Percentiles rank a stretch among this genome's conserved stretches.
phyloP scores from a whole-genome alignment of 2,113 vertebrate species.

The Pluvianellus socialis region DNA sequence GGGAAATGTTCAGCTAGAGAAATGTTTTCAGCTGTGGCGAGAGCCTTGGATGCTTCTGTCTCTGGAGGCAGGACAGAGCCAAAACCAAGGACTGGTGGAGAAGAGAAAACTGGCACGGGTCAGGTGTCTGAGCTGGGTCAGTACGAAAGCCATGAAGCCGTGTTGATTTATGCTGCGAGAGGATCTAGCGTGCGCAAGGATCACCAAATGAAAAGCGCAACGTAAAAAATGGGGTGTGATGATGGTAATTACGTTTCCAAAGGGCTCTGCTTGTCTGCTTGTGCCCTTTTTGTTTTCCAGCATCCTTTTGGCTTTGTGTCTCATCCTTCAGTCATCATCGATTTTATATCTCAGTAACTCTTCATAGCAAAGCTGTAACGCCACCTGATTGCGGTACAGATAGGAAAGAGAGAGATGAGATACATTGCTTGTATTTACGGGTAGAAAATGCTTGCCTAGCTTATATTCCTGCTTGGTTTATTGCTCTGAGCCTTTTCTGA shows the following conservation, averaged over 20 bases:
- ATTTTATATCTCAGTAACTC: background rate
- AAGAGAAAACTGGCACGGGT: background rate
- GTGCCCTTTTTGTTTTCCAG: background rate
- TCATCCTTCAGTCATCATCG: background rate
- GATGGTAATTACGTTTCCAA: background rate
- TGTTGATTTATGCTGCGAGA: background rate
- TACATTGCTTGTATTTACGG: background rate
- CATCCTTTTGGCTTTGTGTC: background rate
- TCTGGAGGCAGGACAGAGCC: background rate
- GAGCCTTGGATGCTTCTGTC: background rate
- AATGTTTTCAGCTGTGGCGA: background rate
- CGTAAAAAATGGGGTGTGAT: background rate
- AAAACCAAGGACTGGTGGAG: background rate
- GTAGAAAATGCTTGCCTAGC: background rate
- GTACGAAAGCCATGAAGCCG: rapidly evolving
- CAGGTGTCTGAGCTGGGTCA: background rate
- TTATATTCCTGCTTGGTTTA: background rate
- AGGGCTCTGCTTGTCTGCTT: background rate
- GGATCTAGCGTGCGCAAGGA: background rate
- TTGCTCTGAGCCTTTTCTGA: background rate
- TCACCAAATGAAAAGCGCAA: background rate
- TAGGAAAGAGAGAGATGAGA: background rate
- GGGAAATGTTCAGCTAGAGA: background rate
- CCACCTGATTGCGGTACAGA: background rate
- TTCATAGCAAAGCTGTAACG: background rate